A percentile compares a stretch with the other conserved stretches of the same genome.
These are phyloP conservation scores for Drosophila formosana DNA, from an alignment of 2,888 invertebrate species.

Conservation along the genomic window DNA sequence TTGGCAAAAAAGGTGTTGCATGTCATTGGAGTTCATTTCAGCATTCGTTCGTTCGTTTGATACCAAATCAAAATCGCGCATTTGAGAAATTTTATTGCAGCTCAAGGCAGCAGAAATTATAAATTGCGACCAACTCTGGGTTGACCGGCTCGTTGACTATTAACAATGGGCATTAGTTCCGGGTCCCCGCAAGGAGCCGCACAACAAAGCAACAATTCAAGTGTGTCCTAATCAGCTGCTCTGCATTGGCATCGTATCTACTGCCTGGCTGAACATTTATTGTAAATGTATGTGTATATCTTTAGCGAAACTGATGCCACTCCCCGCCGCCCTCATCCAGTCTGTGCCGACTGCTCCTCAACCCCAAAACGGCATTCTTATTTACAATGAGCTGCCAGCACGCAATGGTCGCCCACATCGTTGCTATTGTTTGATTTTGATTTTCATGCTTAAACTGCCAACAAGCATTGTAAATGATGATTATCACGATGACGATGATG, in stretches of 20 bases:
- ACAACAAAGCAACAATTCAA: conserved; percentile 59
- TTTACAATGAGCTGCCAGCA: conserved; percentile 63
- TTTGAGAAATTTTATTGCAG: conserved; percentile 66
- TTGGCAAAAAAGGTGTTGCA: conserved; percentile 67
- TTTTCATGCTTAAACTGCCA: conserved; percentile 61
- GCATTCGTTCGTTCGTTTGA: conserved; percentile 33
- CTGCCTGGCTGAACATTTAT: conserved; percentile 46
- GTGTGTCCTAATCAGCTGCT: conserved; percentile 65
- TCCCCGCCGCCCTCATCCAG: not conserved
- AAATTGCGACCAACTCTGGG: conserved; percentile 58
- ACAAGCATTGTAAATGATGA: conserved; percentile 41
- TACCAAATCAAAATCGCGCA: conserved; percentile 71
- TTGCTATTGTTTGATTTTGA: conserved; percentile 68
- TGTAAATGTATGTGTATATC: conserved; percentile 24
- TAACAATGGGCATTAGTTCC: conserved; percentile 45
- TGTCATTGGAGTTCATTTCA: conserved; percentile 54
- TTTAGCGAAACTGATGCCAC: conserved; percentile 19
- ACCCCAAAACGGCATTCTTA: conserved; percentile 34
- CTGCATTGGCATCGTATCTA: conserved; percentile 37
- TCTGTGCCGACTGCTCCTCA: not conserved
- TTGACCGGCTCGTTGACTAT: conserved; percentile 53
- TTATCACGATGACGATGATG: conserved; percentile 18
- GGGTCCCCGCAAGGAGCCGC: conserved; percentile 7
- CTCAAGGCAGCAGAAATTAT: conserved; percentile 57
- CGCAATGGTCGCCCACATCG: conserved; percentile 62